Evolutionary conservation across 2,113 vertebrate genomes (phyloP).

Genomic region (Cryptoleucopteryx plumbea): DNA sequence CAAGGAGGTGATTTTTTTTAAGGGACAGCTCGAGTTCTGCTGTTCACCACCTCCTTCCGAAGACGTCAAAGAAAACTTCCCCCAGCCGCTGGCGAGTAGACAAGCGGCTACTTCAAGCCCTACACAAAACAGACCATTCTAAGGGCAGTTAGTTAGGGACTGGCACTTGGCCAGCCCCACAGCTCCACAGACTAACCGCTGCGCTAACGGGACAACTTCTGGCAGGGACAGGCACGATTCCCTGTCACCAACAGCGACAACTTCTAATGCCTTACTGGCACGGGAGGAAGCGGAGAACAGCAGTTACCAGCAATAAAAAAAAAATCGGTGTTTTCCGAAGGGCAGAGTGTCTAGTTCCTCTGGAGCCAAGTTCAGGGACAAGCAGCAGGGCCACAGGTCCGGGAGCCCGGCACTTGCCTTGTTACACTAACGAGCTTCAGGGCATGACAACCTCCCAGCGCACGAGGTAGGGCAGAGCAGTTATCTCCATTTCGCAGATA

Average conservation of each 20-base stretch:
- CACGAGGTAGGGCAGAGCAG: background rate
- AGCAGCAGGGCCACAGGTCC: background rate
- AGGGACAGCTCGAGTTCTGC: background rate
- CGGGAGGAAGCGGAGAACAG: fast-evolving
- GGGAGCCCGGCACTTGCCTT: background rate
- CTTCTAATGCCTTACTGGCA: background rate
- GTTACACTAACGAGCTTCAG: background rate
- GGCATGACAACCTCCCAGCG: background rate
- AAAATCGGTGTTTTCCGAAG: background rate
- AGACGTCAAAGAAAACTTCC: background rate
- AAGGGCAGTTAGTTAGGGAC: background rate
- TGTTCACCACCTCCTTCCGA: background rate
- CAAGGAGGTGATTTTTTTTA: background rate
- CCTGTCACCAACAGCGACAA: fast-evolving
- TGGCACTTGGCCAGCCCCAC: background rate
- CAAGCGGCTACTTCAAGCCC: background rate
- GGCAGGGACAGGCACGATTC: background rate
- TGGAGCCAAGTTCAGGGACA: background rate
- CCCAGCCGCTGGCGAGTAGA: fast-evolving
- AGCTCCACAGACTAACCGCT: fast-evolving
- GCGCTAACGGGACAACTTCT: background rate
- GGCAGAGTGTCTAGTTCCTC: fast-evolving
- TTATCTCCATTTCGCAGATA: background rate
- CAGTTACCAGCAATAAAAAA: background rate
- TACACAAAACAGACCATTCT: background rate